Evolutionary conservation across 1,140 invertebrate species (phyloP), one percentile per base, ranked within the genome.

Genomic region (Nebria ingens): DNA sequence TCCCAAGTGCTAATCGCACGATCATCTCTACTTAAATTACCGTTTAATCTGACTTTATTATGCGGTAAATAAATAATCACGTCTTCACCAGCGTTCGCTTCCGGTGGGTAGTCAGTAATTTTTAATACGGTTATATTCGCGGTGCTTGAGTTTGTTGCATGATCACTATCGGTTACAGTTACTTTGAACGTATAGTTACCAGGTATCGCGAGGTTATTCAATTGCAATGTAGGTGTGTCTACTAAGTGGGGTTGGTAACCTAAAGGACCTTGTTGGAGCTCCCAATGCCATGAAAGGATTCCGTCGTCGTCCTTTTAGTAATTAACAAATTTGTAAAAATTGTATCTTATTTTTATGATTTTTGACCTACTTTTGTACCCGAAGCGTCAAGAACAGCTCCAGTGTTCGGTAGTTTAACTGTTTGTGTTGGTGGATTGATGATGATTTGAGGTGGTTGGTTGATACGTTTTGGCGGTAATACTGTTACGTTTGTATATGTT

Each of bases 161-260:
- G 88, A 71, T 96, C 89, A 0, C 89, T 88, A 72, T 97, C 94
- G 62, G 90, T 91, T 0, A 97, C 90, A 2, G 91, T 95, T 55
- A 97, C 74, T 80, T 91, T 91, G 66, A 97, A 93, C 0, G 86
- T 91, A 64, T 97, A 97, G 72, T 92, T 91, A 55, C 94, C 93
- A 3, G 92, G 86, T 51, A 86, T 81, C 38, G 77, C 81, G 2
- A 91, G 75, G 72, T 92, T 87, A 55, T 87, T 85, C 13, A 97
- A 68, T 61, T 89, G 86, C 19, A 94, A 72, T 1, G 91, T 92
- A n/a, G 88, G 84, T 1, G 83, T 84, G 58, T 90, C 85, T 40
- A 85, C 77, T 21, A 91, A 70, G 56, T 83, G 80, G 0, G 87
- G 84, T 63, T 91, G 83, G 71, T 92, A 93, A 38, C 88, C 86